phyloP scores from a whole-genome alignment of 2,113 vertebrate genomes.

The Pantherophis guttatus region DNA sequence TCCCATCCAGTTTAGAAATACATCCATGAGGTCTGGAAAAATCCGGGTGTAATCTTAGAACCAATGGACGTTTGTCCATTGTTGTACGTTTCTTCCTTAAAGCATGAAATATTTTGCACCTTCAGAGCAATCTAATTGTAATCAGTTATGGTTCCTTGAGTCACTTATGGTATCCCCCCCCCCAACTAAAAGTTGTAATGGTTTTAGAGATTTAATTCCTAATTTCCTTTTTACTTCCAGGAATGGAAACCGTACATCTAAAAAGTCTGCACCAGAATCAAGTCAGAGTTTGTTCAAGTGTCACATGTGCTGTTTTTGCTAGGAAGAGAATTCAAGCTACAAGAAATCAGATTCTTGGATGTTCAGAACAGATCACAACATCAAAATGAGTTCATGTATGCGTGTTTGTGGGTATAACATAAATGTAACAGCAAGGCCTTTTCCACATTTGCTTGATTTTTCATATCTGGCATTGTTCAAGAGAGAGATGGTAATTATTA shows the following conservation, averaged over 20 bases:
- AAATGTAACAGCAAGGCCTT: constrained; percentile 5
- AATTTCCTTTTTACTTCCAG: neutral
- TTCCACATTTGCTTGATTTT: constrained; percentile 23
- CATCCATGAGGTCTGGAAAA: neutral
- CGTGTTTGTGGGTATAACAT: neutral
- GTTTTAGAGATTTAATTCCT: neutral
- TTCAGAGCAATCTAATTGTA: neutral
- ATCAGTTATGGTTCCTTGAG: neutral
- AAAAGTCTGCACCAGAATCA: neutral
- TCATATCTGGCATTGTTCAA: neutral
- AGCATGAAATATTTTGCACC: neutral
- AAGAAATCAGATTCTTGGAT: neutral
- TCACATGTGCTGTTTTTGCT: neutral
- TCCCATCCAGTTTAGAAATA: neutral
- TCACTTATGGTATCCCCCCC: neutral
- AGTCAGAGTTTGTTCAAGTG: neutral
- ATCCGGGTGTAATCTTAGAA: neutral
- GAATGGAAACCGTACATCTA: neutral
- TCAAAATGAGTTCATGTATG: neutral
- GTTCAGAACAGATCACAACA: accelerated
- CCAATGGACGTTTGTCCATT: too few species aligned
- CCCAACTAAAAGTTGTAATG: neutral
- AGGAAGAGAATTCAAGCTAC: neutral
- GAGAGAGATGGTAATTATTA: constrained; percentile 16
- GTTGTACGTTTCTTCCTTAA: neutral